These are phyloP conservation scores for Hiodon tergisus DNA, from an alignment of 2,113 vertebrate genomes.

Conservation along the genomic window DNA sequence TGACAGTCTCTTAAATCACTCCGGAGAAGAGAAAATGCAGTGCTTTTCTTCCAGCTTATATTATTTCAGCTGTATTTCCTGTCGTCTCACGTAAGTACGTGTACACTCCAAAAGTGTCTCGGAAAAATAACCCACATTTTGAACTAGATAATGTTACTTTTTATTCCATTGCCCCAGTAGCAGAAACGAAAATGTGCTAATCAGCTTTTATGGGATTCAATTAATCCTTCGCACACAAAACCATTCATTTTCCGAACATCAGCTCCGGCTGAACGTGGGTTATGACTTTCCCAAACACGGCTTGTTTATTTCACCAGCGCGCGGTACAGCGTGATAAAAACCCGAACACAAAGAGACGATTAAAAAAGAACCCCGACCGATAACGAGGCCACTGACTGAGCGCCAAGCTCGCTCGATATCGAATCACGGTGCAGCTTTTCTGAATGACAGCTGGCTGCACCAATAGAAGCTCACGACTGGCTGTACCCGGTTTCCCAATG, in stretches of 20 bases:
- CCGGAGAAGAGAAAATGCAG: too few relatives aligned
- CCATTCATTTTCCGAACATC: slow-evolving; percentile 7
- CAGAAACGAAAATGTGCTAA: not conserved
- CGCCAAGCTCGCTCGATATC: too few relatives aligned
- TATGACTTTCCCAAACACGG: not conserved
- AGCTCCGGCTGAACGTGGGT: not conserved
- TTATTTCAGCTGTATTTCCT: not conserved
- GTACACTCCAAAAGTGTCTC: not conserved
- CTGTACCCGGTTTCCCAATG: too few relatives aligned
- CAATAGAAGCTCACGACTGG: too few relatives aligned
- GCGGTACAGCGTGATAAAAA: not conserved
- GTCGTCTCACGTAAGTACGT: not conserved
- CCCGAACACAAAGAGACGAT: too few relatives aligned
- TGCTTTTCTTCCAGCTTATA: too few relatives aligned
- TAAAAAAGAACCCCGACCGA: too few relatives aligned
- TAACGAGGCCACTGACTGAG: too few relatives aligned
- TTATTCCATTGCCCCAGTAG: not conserved
- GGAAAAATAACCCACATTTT: not conserved
- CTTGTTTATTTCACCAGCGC: not conserved
- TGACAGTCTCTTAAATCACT: too few relatives aligned
- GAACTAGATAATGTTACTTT: not conserved
- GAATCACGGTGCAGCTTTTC: too few relatives aligned
- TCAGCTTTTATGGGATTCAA: not conserved
- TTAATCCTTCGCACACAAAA: not conserved
- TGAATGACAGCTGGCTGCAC: too few relatives aligned